These are phyloP conservation scores for Peromyscus eremicus DNA, from an alignment of 2,797 vertebrate genomes.

Conservation along the genomic window DNA sequence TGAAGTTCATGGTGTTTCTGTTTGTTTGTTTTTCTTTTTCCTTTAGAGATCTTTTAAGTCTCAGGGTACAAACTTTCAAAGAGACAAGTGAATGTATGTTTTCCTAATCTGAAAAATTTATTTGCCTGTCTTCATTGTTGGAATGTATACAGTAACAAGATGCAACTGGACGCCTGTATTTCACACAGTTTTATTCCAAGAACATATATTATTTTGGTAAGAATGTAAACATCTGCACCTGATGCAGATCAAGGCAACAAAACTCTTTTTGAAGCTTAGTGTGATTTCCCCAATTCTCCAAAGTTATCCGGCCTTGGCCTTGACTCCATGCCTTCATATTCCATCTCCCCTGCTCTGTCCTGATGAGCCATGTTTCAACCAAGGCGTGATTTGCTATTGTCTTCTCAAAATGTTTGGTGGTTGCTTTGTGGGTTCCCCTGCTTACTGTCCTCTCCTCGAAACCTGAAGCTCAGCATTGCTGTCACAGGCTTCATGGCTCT, in stretches of 20 bases:
- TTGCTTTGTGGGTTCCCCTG: background rate
- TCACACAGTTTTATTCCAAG: conserved; percentile 22
- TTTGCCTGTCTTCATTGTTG: conserved; percentile 68
- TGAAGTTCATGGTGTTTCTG: background rate
- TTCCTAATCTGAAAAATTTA: conserved; percentile 5
- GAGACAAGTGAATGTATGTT: background rate
- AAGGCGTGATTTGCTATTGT: conserved; percentile 1
- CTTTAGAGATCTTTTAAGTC: conserved; percentile 20
- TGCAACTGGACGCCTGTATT: background rate
- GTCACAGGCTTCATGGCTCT: background rate
- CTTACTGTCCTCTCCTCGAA: background rate
- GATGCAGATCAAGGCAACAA: background rate
- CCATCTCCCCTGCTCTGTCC: background rate
- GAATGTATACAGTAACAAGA: conserved; percentile 55
- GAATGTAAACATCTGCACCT: conserved; percentile 11
- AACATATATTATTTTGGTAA: background rate
- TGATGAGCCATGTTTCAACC: background rate
- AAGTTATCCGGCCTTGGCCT: background rate
- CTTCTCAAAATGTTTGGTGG: background rate
- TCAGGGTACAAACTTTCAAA: conserved; percentile 39
- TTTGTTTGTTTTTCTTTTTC: background rate
- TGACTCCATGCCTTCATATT: background rate
- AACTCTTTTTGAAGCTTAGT: background rate
- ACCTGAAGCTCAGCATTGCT: background rate
- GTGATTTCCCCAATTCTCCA: background rate